Percentiles rank a stretch among this genome's conserved stretches.
Conservation (phyloP, 2,113 vertebrate species). For the Syngnathoides biaculeatus region DNA sequence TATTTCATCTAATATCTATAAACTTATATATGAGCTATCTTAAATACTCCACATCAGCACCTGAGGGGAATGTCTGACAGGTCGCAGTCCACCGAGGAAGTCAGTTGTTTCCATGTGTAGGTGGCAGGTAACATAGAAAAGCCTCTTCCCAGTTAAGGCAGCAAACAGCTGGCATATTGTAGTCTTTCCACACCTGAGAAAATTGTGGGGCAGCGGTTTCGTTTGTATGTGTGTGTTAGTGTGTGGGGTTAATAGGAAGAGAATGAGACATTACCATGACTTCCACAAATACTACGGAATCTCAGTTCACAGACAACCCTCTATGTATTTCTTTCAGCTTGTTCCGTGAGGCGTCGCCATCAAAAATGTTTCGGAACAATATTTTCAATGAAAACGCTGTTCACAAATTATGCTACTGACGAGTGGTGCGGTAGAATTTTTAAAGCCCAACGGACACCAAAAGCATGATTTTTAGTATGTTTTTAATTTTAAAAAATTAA, state of each 20-base stretch:
- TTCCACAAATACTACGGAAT: not conserved
- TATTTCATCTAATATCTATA: not conserved
- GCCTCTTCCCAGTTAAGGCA: conserved; percentile 78
- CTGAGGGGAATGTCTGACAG: conserved; percentile 78
- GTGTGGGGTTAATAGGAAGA: not conserved
- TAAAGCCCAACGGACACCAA: too few relatives aligned
- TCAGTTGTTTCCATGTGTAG: conserved; percentile 97
- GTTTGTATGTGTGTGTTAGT: not conserved
- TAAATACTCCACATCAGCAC: conserved; percentile 17
- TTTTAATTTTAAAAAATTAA: too few relatives aligned
- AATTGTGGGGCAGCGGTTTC: not conserved
- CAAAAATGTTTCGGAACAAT: not conserved
- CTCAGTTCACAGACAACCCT: not conserved
- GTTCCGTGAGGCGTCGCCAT: too few relatives aligned
- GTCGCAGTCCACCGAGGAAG: conserved; percentile 89
- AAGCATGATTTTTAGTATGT: too few relatives aligned
- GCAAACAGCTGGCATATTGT: conserved; percentile 95
- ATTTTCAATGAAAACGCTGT: not conserved
- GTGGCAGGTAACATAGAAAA: conserved; percentile 90
- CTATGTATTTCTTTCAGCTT: too few relatives aligned
- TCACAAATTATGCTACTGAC: too few relatives aligned
- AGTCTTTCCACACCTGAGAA: conserved; percentile 90
- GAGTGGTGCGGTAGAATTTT: too few relatives aligned
- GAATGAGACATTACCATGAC: not conserved
- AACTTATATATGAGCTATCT: not conserved